Percentiles rank a stretch among this genome's conserved stretches.
Evolutionary conservation across 1,140 invertebrate genomes (phyloP).

Genomic region (Tribolium madens): DNA sequence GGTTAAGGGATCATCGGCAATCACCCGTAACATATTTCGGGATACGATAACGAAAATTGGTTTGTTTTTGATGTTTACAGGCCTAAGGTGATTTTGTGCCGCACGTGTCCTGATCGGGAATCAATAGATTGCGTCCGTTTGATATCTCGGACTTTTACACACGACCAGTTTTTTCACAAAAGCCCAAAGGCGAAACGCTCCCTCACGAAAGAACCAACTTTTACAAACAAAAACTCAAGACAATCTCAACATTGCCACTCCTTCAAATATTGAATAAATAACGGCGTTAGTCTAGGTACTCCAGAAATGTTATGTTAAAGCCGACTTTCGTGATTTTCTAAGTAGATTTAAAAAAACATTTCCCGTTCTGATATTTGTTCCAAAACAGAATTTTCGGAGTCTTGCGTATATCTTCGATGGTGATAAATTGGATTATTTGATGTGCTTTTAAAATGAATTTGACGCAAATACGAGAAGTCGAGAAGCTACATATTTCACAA

Average conservation of each 20-base stretch:
- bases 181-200: slow-evolving; percentile 1
- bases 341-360: not conserved
- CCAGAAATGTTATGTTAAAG: not conserved
- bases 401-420: too few relatives aligned
- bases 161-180: slow-evolving; percentile 40
- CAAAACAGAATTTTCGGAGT: too few relatives aligned
- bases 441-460: too few relatives aligned
- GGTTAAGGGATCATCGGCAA: not conserved
- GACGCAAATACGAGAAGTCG: too few relatives aligned
- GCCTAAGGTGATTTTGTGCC: slow-evolving; percentile 44
- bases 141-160: slow-evolving; percentile 46
- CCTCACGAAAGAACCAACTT: slow-evolving; percentile 13
- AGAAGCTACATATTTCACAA: too few relatives aligned
- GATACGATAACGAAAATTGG: slow-evolving; percentile 47
- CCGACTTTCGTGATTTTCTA: not conserved
- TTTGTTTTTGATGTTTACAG: slow-evolving; percentile 47
- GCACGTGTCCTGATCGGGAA: slow-evolving; percentile 49
- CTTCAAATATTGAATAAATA: not conserved
- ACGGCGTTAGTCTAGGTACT: not conserved
- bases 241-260: not conserved
- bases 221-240: slow-evolving; percentile 6
- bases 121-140: slow-evolving; percentile 49
- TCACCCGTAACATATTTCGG: slow-evolving; percentile 34
- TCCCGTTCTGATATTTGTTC: too few relatives aligned
- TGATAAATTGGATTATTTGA: too few relatives aligned